These are phyloP conservation scores for Panzeria rudis DNA, from an alignment of 2,888 invertebrate genomes.

Conservation along the genomic window DNA sequence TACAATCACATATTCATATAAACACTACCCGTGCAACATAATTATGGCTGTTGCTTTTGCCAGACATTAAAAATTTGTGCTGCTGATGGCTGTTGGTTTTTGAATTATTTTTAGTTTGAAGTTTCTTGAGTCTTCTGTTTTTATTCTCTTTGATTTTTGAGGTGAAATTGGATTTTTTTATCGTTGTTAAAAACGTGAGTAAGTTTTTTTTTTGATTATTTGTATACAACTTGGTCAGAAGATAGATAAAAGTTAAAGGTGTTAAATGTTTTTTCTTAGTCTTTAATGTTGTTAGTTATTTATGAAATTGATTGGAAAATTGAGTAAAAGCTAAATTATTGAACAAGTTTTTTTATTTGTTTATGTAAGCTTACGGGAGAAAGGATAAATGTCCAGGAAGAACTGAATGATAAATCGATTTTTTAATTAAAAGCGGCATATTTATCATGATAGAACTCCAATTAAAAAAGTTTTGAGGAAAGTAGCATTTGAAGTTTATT, in stretches of 20 bases:
- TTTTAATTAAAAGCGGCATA: conserved; percentile 20
- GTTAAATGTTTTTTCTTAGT: conserved; percentile 33
- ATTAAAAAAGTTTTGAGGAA: not conserved
- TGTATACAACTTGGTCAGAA: conserved; percentile 35
- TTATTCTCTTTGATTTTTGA: conserved; percentile 28
- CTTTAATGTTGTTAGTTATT: conserved; percentile 31
- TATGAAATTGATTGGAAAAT: conserved; percentile 68
- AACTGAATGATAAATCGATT: conserved; percentile 1
- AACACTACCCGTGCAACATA: conserved; percentile 20
- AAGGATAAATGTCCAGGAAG: conserved; percentile 5
- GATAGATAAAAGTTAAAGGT: conserved; percentile 66
- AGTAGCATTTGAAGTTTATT: not conserved
- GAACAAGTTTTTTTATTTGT: conserved; percentile 20
- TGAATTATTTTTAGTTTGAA: conserved; percentile 49
- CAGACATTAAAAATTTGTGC: conserved; percentile 5
- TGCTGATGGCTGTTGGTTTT: conserved; percentile 31
- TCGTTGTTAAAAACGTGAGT: conserved; percentile 60
- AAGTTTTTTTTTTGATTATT: conserved; percentile 12
- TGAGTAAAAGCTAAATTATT: conserved; percentile 26
- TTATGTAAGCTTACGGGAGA: not conserved
- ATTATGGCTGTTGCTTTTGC: conserved; percentile 26
- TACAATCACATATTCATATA: not conserved
- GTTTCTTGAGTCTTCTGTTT: not conserved
- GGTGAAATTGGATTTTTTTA: conserved; percentile 48
- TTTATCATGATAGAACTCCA: not conserved